These are phyloP conservation scores for Mantis religiosa DNA, from an alignment of 2,888 invertebrate species.

Conservation along the genomic window DNA sequence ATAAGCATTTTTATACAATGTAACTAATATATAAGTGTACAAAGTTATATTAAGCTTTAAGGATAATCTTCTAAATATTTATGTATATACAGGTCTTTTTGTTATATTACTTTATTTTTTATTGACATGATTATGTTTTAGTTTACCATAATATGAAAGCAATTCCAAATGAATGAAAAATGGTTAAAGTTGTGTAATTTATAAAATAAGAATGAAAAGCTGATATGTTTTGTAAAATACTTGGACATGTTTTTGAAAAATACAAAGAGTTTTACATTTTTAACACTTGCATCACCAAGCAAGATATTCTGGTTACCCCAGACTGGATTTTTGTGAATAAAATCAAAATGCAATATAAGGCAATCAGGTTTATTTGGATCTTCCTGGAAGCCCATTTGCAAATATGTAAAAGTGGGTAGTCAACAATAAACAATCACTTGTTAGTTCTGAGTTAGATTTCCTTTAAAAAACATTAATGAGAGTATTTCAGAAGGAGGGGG, in stretches of 20 bases:
- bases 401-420: too few relatives aligned
- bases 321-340: too few relatives aligned
- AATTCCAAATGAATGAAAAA: slow-evolving; percentile 3
- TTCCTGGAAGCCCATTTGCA: too few relatives aligned
- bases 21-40: not conserved
- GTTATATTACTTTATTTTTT: not conserved
- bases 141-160: not conserved
- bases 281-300: not conserved
- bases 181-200: not conserved
- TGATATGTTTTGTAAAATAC: slow-evolving; percentile 15
- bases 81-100: not conserved
- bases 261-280: slow-evolving; percentile 14
- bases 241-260: slow-evolving; percentile 13
- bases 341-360: too few relatives aligned
- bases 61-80: not conserved
- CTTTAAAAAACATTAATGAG: too few relatives aligned
- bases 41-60: slow-evolving; percentile 10
- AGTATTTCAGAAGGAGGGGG: too few relatives aligned
- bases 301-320: too few relatives aligned
- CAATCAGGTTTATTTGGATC: too few relatives aligned
- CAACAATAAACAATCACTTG: too few relatives aligned
- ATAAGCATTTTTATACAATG: not conserved
- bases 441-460: too few relatives aligned
- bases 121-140: not conserved
- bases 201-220: not conserved